phyloP scores from a whole-genome alignment of 2,797 vertebrate species.

The Serranus cabrilla region DNA sequence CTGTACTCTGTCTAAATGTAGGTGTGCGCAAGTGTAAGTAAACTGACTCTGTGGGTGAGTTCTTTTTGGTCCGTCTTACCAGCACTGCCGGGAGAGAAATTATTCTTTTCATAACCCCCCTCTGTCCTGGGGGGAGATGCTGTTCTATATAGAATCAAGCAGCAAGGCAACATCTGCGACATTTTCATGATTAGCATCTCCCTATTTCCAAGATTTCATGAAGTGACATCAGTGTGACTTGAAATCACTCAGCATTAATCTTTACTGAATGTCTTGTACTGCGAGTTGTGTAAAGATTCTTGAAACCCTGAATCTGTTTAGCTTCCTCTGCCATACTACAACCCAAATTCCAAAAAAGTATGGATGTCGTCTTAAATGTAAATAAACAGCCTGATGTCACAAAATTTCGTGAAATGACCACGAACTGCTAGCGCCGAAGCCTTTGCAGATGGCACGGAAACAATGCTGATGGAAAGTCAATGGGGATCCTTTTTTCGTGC shows the following conservation, averaged over 20 bases:
- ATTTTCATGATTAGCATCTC: not conserved
- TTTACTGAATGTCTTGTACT: no score
- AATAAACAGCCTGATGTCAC: no score
- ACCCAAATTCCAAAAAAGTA: no score
- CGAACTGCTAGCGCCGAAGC: no score
- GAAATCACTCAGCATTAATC: not conserved
- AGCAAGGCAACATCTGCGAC: not conserved
- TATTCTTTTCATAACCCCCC: not conserved
- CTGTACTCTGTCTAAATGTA: conserved; percentile 22
- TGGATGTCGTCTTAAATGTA: no score
- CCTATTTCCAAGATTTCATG: not conserved
- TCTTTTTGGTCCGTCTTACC: not conserved
- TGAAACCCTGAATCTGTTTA: no score
- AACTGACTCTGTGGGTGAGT: not conserved
- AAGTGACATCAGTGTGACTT: not conserved
- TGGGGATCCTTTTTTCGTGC: no score
- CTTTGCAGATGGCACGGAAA: no score
- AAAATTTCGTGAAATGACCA: no score
- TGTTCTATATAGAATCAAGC: not conserved
- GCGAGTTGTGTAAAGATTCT: no score
- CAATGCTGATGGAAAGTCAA: no score
- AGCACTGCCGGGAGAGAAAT: not conserved
- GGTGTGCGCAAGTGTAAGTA: conserved; percentile 3
- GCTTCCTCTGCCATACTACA: no score
- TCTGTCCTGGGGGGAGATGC: not conserved